Percentiles rank a stretch among this genome's conserved stretches.
These are phyloP conservation scores for Aplocera efformata DNA, from an alignment of 2,888 invertebrate genomes.

Conservation along the genomic window DNA sequence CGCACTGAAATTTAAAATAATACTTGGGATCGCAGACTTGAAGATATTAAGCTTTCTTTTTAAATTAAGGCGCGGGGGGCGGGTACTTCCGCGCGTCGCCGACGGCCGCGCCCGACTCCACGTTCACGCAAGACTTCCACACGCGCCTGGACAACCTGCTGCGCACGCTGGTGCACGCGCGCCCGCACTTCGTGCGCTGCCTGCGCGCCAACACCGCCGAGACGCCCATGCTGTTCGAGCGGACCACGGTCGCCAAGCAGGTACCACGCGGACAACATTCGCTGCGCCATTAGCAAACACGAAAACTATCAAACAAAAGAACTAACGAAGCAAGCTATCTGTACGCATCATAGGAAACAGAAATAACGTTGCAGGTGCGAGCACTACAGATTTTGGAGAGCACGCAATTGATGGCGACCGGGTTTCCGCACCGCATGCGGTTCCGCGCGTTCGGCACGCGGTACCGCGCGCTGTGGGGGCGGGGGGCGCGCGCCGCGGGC, in stretches of 20 bases:
- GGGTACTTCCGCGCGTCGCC: constrained; percentile 92
- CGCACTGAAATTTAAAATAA: no score
- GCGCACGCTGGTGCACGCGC: constrained; percentile 94
- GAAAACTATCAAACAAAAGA: no score
- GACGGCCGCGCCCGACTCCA: constrained; percentile 92
- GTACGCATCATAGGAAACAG: no score
- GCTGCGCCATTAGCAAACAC: no score
- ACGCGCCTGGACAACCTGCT: constrained; percentile 95
- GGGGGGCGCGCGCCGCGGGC: constrained; percentile 84
- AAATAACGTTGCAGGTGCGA: constrained; percentile 82
- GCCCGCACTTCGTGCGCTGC: constrained; percentile 96
- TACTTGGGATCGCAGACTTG: no score
- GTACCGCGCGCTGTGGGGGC: constrained; percentile 92
- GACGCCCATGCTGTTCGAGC: constrained; percentile 90
- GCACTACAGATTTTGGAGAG: constrained; percentile 96
- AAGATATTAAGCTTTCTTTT: no score
- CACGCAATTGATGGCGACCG: constrained; percentile 96
- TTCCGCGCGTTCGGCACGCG: constrained; percentile 94
- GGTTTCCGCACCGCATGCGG: constrained; percentile 96
- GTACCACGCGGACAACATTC: constrained; percentile 43
- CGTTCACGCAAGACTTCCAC: constrained; percentile 97
- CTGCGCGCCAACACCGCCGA: constrained; percentile 93
- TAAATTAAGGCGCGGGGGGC: constrained; percentile 83
- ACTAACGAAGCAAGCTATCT: no score
- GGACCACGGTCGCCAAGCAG: constrained; percentile 91